Percentiles rank a stretch among this genome's conserved stretches.
phyloP scores from a whole-genome alignment of 2,797 vertebrate species.

The Oreochromis mossambicus region DNA sequence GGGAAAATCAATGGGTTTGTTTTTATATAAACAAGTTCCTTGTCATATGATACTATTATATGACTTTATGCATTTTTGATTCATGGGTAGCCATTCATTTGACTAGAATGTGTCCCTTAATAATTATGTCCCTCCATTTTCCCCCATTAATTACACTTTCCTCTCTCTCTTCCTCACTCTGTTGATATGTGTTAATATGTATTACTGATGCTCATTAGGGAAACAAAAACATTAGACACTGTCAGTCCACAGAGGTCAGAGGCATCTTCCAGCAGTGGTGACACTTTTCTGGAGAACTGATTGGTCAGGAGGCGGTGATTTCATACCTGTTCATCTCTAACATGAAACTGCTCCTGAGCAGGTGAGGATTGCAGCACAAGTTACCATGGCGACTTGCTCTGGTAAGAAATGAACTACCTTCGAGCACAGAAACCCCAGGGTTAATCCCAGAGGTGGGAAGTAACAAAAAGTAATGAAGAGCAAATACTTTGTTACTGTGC shows the following conservation, averaged over 20 bases:
- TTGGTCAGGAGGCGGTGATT: neutral
- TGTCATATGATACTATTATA: neutral
- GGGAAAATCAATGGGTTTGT: neutral
- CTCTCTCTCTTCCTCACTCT: neutral
- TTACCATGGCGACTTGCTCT: neutral
- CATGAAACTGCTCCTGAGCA: neutral
- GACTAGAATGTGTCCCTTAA: neutral
- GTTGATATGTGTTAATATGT: neutral
- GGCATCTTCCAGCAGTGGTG: neutral
- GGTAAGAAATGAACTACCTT: no score
- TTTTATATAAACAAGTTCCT: neutral
- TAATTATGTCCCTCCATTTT: neutral
- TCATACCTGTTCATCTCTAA: neutral
- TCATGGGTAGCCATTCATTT: neutral
- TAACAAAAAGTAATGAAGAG: neutral
- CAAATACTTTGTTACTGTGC: no score
- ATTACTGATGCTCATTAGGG: neutral
- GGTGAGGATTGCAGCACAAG: neutral
- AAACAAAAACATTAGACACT: neutral
- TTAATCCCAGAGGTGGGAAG: neutral
- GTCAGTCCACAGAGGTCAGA: neutral
- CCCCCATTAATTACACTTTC: neutral
- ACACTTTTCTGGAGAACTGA: rapidly evolving
- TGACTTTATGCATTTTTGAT: neutral
- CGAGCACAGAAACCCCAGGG: rapidly evolving